Evolutionary conservation across 2,888 invertebrate species (phyloP).

Genomic region (Caenorhabditis sinica): DNA sequence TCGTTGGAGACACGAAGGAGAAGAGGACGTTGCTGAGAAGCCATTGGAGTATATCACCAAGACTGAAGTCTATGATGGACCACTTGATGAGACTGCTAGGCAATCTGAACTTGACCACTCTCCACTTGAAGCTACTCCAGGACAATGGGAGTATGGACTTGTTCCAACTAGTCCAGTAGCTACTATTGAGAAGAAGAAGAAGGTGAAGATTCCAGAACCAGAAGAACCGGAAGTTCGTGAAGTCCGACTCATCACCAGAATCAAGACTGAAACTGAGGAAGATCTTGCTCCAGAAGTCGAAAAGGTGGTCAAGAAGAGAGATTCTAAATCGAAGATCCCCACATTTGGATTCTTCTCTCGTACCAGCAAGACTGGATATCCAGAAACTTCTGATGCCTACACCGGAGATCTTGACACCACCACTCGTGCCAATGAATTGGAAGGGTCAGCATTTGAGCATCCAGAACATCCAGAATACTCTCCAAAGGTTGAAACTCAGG

Average conservation of each 20-base stretch:
- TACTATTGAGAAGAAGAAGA: constrained; percentile 52
- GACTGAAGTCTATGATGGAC: constrained; percentile 65
- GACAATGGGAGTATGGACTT: constrained; percentile 18
- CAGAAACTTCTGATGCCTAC: constrained; percentile 44
- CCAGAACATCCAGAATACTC: constrained; percentile 40
- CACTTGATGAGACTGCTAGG: constrained; percentile 47
- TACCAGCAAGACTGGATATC: constrained; percentile 57
- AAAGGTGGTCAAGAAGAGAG: constrained; percentile 12
- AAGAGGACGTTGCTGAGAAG: constrained; percentile 67
- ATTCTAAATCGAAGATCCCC: not conserved
- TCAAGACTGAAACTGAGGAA: constrained; percentile 19
- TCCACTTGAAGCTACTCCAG: constrained; percentile 28
- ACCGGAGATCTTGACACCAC: constrained; percentile 53
- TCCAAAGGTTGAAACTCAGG: constrained; percentile 24
- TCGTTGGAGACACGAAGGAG: constrained; percentile 66
- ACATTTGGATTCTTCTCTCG: constrained; percentile 44
- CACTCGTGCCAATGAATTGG: constrained; percentile 40
- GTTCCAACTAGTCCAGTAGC: no score
- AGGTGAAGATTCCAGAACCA: constrained; percentile 35
- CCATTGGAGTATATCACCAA: constrained; percentile 55
- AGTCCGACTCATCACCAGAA: constrained; percentile 32
- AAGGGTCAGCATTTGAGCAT: constrained; percentile 45
- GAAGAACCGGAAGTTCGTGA: constrained; percentile 35
- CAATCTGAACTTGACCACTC: constrained; percentile 47
- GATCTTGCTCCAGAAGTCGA: constrained; percentile 3